Conservation (phyloP, 2,888 invertebrate genomes). For the Rhopalosiphum nymphaeae region DNA sequence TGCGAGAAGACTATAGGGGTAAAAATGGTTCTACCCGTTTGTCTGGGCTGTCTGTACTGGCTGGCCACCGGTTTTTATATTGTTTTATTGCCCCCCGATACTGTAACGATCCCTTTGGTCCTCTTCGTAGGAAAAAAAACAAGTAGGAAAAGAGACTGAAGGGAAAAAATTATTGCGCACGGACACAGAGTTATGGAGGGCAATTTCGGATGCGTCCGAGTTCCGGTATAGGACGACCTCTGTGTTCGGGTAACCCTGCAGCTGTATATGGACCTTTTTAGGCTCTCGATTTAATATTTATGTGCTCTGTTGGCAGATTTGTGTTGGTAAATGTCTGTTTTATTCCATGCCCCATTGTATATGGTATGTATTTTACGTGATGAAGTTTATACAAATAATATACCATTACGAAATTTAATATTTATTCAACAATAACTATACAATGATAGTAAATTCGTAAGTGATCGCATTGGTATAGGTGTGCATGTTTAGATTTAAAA, state of each 20-base stretch:
- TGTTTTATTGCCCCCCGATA: slow-evolving; percentile 58
- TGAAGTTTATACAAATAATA: background rate
- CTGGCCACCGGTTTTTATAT: slow-evolving; percentile 53
- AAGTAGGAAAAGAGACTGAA: background rate
- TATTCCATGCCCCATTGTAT: slow-evolving; percentile 2
- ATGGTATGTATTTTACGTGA: background rate
- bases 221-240: slow-evolving; percentile 53
- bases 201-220: slow-evolving; percentile 61
- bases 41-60: slow-evolving; percentile 21
- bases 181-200: slow-evolving; percentile 53
- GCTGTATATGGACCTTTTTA: slow-evolving; percentile 47
- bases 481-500: background rate
- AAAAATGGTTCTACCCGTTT: slow-evolving; percentile 49
- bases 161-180: slow-evolving; percentile 54
- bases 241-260: background rate
- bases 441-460: background rate
- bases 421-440: background rate
- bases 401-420: background rate
- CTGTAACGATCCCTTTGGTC: slow-evolving; percentile 54
- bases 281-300: slow-evolving; percentile 60
- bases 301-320: slow-evolving; percentile 60
- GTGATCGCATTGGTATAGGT: background rate
- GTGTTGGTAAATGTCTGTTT: slow-evolving; percentile 41
- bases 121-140: background rate
- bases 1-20: slow-evolving; percentile 47